These are phyloP conservation scores for Myocastor coypus DNA, from an alignment of 2,113 vertebrate genomes.

Conservation along the genomic window DNA sequence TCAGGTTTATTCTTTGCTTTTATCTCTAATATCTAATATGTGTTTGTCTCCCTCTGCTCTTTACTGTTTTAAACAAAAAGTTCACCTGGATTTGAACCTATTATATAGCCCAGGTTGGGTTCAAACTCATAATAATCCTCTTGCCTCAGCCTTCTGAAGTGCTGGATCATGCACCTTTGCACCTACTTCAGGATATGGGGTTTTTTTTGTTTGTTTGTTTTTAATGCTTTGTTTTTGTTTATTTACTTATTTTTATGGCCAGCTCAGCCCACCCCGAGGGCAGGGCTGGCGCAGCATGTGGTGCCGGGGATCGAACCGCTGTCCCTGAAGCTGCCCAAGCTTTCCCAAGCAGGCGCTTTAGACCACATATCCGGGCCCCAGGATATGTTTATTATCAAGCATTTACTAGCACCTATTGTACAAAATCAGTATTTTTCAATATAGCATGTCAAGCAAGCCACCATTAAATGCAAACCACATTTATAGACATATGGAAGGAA, in stretches of 20 bases:
- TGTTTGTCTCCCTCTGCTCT: background rate
- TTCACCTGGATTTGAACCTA: background rate
- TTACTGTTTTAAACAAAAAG: background rate
- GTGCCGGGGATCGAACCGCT: no score
- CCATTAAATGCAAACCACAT: background rate
- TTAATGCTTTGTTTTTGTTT: no score
- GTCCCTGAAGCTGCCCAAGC: no score
- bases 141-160: background rate
- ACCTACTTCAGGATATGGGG: background rate
- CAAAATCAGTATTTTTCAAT: background rate
- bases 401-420: background rate
- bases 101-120: background rate
- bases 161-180: background rate
- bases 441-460: background rate
- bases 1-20: background rate
- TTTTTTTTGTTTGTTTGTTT: no score
- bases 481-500: background rate
- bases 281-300: no score
- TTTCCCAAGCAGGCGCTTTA: no score
- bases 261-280: no score
- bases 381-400: constrained; percentile 22
- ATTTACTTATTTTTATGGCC: no score
- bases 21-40: background rate
- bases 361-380: no score
- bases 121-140: background rate